Conservation (phyloP, 2,888 invertebrate species). For the Drosophila nr. medialis region DNA sequence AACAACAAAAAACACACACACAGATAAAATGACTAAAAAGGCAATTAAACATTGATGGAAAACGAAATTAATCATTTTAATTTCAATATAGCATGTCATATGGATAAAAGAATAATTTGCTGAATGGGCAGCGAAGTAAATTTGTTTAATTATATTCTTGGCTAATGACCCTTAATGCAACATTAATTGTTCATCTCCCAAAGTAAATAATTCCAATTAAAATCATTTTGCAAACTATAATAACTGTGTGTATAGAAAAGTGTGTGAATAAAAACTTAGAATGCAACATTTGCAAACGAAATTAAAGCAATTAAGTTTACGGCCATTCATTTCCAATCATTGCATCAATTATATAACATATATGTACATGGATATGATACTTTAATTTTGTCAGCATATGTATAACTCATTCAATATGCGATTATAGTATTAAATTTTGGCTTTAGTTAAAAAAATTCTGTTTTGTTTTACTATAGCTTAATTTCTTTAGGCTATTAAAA, state of each 20-base stretch:
- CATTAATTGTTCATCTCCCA: slow-evolving; percentile 3
- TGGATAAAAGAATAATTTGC: slow-evolving; percentile 16
- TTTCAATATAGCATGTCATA: slow-evolving; percentile 36
- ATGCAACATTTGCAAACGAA: not conserved
- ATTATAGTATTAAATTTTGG: not conserved
- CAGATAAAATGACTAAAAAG: slow-evolving; percentile 20
- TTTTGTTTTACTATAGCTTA: not conserved
- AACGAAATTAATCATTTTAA: slow-evolving; percentile 23
- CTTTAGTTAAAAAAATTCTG: not conserved
- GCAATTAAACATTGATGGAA: slow-evolving; percentile 35
- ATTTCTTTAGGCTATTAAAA: not conserved
- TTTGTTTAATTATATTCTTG: slow-evolving; percentile 22
- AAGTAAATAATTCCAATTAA: slow-evolving; percentile 3
- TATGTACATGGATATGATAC: not conserved
- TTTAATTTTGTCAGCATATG: not conserved
- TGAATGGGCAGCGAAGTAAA: not conserved
- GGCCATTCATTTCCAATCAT: not conserved
- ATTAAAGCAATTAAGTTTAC: slow-evolving; percentile 1
- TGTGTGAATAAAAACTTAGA: not conserved
- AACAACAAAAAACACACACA: not conserved
- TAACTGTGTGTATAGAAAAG: not conserved
- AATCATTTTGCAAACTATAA: not conserved
- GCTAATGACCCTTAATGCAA: slow-evolving; percentile 3
- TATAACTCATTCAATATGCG: not conserved
- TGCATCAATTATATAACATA: not conserved